phyloP scores from a whole-genome alignment of 30 jellyfish, hydroid and myxozoan species.

The Turritopsis rubra region DNA sequence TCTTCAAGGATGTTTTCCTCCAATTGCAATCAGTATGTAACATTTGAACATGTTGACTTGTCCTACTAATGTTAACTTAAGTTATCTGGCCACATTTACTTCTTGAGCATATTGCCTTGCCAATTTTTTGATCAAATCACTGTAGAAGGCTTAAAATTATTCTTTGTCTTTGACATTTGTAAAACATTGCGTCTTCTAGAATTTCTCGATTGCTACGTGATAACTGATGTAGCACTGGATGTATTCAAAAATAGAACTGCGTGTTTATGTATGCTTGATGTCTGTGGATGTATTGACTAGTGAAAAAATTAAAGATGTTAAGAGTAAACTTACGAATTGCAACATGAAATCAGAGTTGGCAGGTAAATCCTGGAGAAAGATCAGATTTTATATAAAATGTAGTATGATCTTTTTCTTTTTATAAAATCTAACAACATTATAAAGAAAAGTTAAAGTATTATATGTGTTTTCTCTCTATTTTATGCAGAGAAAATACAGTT shows the following conservation, averaged over 20 bases:
- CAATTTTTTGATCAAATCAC: conserved; percentile 75
- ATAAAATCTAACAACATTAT: no score
- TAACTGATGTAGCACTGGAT: conserved; percentile 59
- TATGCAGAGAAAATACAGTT: no score
- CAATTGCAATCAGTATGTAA: conserved; percentile 52
- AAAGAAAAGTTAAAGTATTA: no score
- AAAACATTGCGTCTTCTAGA: conserved; percentile 12
- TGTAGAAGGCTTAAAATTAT: conserved; percentile 60
- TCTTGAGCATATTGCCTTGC: conserved; percentile 39
- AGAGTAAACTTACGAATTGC: not conserved
- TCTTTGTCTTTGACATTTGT: conserved; percentile 30
- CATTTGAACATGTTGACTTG: conserved; percentile 52
- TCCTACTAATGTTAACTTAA: conserved; percentile 75
- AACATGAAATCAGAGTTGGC: no score
- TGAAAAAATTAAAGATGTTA: conserved; percentile 11
- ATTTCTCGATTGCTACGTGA: conserved; percentile 62
- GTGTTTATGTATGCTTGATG: conserved; percentile 46
- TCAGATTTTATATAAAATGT: no score
- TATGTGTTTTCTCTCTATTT: no score
- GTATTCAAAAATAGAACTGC: conserved; percentile 31
- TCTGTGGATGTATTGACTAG: conserved; percentile 54
- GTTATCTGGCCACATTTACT: conserved; percentile 53
- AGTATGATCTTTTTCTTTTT: no score
- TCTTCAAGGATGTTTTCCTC: conserved; percentile 81
- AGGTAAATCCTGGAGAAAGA: no score